Base-by-base conservation (phyloP, 2,113 vertebrate species). In the Phylloscopus trochilus region DNA sequence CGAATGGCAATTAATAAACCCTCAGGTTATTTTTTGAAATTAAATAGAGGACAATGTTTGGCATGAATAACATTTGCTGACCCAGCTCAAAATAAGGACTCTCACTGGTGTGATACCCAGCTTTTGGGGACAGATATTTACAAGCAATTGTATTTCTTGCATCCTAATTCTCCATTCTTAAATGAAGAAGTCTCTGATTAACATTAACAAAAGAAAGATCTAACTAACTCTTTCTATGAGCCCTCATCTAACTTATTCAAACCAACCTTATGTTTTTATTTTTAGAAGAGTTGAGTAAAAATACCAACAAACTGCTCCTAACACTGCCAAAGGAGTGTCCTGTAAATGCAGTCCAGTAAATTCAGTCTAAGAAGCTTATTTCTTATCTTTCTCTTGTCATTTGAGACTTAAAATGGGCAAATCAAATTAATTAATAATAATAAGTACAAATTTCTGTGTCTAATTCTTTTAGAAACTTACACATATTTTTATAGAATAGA, bases 401-500 rank as follows among this genome's bases (percentile, higher is more conserved):
- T 90, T 91, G 46, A 90, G 49, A 44, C 26, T 67, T 78, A 69
- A 89, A 90, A 18, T 43, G 47, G 68, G 18, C 6, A 95, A 91
- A 87, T 7, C 13, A 83, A 84, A 92, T 80, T 41, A 70, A 83
- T 72, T 91, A 75, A 51, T 16, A 81, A 31, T 63, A 84, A 43
- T 43, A 87, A 94, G 49, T 87, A 89, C 22, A 76, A 44, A 78
- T 70, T 81, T 90, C 21, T 79, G 22, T 72, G 41, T 94, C 60
- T 83, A 76, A 83, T 67, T 63, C 13, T 90, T 85, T 59, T 89
- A 94, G 60, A 97, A 94, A 90, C 14, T n/a, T 67, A 15, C 41
- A 16, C 10, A 72, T 20, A 30, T 84, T 90, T 93, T 87, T 53
- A 55, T 58, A 87, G 39, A 53, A 22, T 27, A 83, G 10, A 41